These are phyloP conservation scores for Thera obeliscata DNA, from an alignment of 2,888 invertebrate genomes.

Conservation along the genomic window DNA sequence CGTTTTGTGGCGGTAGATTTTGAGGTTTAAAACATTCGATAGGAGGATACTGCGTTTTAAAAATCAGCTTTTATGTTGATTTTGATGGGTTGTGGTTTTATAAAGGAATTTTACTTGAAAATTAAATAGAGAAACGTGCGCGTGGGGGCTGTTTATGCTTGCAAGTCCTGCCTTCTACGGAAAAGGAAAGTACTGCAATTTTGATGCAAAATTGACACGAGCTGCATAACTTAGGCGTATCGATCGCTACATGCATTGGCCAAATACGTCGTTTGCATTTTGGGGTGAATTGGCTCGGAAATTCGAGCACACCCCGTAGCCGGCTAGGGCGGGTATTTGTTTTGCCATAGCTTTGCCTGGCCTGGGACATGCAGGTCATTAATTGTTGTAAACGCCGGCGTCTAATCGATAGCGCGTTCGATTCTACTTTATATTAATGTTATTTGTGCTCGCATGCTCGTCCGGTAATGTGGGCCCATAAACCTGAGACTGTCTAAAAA, in stretches of 20 bases:
- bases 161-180: neutral
- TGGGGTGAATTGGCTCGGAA: conserved; percentile 33
- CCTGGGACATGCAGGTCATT: conserved; percentile 84
- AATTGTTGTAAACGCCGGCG: conserved; percentile 83
- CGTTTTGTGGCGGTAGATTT: conserved; percentile 39
- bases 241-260: conserved; percentile 27
- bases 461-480: conserved; percentile 46
- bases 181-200: conserved; percentile 6
- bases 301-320: conserved; percentile 64
- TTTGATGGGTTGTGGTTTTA: neutral
- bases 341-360: conserved; percentile 83
- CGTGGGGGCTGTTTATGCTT: neutral
- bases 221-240: conserved; percentile 29
- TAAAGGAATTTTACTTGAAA: neutral
- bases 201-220: conserved; percentile 23
- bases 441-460: conserved; percentile 75
- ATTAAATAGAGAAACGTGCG: neutral
- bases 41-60: conserved; percentile 20
- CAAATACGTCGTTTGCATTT: conserved; percentile 37
- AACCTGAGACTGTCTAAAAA: conserved; percentile 5
- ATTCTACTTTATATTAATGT: conserved; percentile 85
- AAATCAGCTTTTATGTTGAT: conserved; percentile 17
- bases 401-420: conserved; percentile 84
- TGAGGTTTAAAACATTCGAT: conserved; percentile 28
- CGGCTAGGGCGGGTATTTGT: conserved; percentile 81